Percentiles rank a stretch among this genome's conserved stretches.
These are phyloP conservation scores for Aphaenogaster ashmeadi DNA, from an alignment of 1,140 invertebrate genomes.

Conservation along the genomic window DNA sequence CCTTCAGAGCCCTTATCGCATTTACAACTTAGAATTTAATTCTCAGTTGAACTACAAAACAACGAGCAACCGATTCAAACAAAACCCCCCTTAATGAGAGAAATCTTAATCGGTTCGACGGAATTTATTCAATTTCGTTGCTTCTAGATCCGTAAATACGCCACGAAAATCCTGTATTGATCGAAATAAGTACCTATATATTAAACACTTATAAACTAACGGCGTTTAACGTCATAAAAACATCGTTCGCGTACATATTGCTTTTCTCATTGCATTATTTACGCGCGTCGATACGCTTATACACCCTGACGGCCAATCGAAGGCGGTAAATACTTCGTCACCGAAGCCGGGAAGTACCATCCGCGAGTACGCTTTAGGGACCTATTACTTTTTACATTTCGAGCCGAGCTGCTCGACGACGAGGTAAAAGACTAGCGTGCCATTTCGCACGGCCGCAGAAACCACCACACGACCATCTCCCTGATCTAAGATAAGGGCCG, in stretches of 20 bases:
- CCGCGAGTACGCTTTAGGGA: slow-evolving; percentile 47
- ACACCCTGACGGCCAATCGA: slow-evolving; percentile 59
- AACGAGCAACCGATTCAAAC: slow-evolving; percentile 14
- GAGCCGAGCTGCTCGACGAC: slow-evolving; percentile 1
- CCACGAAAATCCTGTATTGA: neutral
- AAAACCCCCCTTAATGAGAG: slow-evolving; percentile 30
- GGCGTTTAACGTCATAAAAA: neutral
- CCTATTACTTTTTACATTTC: slow-evolving; percentile 64
- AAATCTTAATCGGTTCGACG: neutral
- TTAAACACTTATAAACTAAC: neutral
- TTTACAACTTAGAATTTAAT: slow-evolving; percentile 57
- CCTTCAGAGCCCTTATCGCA: slow-evolving; percentile 33
- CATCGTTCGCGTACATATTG: slow-evolving; percentile 1
- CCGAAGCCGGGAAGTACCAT: slow-evolving; percentile 56
- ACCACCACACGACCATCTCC: slow-evolving; percentile 4
- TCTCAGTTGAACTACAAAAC: slow-evolving; percentile 31
- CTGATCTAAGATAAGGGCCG: slow-evolving; percentile 62
- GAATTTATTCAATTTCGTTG: slow-evolving; percentile 20
- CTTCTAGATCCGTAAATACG: neutral
- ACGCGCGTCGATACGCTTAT: slow-evolving; percentile 22
- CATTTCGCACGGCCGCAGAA: slow-evolving; percentile 50
- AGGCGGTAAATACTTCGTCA: slow-evolving; percentile 65
- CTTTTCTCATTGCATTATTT: slow-evolving; percentile 60
- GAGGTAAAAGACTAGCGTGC: slow-evolving; percentile 44
- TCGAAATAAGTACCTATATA: neutral